A percentile compares a stretch with the other conserved stretches of the same genome.
Conservation (phyloP, 2,797 vertebrate species). For the Echeneis naucrates region DNA sequence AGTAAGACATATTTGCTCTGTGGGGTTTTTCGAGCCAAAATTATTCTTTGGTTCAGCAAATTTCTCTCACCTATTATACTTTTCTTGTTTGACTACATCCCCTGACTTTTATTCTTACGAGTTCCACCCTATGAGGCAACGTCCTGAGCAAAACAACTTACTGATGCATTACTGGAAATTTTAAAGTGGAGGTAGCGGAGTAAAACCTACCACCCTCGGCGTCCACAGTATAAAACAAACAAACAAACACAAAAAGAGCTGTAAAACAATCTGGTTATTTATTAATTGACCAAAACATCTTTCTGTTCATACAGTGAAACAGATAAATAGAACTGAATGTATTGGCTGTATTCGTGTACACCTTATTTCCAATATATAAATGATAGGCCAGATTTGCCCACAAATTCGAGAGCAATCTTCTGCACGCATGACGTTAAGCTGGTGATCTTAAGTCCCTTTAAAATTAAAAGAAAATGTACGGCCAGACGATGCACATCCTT, state of each 20-base stretch:
- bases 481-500: constrained; percentile 57
- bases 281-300: neutral
- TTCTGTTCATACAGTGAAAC: neutral
- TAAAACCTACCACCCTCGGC: neutral
- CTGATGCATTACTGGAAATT: neutral
- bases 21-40: neutral
- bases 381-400: neutral
- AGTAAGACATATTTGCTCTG: neutral
- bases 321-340: neutral
- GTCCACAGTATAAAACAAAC: neutral
- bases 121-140: neutral
- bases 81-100: neutral
- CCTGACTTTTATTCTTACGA: neutral
- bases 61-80: neutral
- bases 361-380: neutral
- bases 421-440: constrained; percentile 11
- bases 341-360: neutral
- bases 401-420: neutral
- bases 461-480: constrained; percentile 50
- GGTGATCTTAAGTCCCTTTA: constrained; percentile 24
- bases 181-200: neutral
- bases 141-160: neutral
- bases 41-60: neutral
- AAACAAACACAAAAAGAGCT: neutral
- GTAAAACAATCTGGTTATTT: neutral